phyloP scores from a whole-genome alignment of 2,888 invertebrate species.

The Cryptus viduatorius region DNA sequence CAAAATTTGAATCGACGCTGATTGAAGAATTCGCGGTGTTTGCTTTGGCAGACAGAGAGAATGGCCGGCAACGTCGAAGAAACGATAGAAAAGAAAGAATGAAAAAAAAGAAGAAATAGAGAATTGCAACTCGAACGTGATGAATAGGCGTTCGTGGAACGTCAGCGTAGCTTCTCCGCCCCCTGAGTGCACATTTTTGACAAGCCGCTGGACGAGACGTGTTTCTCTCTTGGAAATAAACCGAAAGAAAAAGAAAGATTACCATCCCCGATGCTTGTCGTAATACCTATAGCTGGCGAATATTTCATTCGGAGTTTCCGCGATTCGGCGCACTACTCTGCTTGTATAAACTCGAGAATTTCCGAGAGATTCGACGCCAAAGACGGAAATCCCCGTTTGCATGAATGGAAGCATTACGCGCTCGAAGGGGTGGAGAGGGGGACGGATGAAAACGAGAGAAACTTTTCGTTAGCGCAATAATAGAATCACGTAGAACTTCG shows the following conservation, averaged over 20 bases:
- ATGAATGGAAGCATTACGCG: slow-evolving; percentile 68
- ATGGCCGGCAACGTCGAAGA: slow-evolving; percentile 29
- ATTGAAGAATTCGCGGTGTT: slow-evolving; percentile 77
- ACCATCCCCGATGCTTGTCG: slow-evolving; percentile 44
- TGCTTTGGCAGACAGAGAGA: slow-evolving; percentile 70
- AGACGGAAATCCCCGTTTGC: slow-evolving; percentile 33
- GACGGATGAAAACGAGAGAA: slow-evolving; percentile 40
- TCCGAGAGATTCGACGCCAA: slow-evolving; percentile 54
- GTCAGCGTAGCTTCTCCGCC: slow-evolving; percentile 71
- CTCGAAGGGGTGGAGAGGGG: slow-evolving; percentile 10
- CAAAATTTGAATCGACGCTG: slow-evolving; percentile 75
- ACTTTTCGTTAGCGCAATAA: slow-evolving; percentile 27
- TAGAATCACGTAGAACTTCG: not conserved
- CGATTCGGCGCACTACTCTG: slow-evolving; percentile 44
- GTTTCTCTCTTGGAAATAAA: slow-evolving; percentile 52
- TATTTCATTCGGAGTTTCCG: slow-evolving; percentile 57
- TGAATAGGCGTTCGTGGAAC: slow-evolving; percentile 82
- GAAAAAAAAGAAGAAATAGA: slow-evolving; percentile 33
- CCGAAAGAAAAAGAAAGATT: slow-evolving; percentile 54
- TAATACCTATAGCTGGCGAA: slow-evolving; percentile 65
- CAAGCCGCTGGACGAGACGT: slow-evolving; percentile 59
- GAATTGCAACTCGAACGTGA: slow-evolving; percentile 72
- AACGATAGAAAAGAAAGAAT: slow-evolving; percentile 30
- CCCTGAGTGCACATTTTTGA: slow-evolving; percentile 69
- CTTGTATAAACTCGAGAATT: slow-evolving; percentile 53